Conservation (phyloP, 2,797 vertebrate genomes). For the Chromobotia macracanthus region DNA sequence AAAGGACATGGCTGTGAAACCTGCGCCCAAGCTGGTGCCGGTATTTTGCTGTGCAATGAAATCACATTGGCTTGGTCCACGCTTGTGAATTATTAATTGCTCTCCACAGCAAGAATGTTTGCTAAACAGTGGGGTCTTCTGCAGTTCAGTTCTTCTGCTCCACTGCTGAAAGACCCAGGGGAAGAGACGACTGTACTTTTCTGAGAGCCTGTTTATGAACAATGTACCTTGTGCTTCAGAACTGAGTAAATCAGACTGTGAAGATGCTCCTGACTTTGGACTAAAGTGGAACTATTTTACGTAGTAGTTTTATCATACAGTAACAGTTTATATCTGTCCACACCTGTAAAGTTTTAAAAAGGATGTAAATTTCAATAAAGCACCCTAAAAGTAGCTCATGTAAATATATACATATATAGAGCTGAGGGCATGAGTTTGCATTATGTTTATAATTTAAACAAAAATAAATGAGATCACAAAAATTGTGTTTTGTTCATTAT, state of each 20-base stretch:
- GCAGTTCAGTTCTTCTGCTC: slow-evolving; percentile 85
- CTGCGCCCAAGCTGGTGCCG: slow-evolving; percentile 31
- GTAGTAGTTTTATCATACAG: background rate
- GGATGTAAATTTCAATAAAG: background rate
- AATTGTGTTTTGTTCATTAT: background rate
- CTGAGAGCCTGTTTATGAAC: slow-evolving; percentile 66
- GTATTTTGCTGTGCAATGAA: slow-evolving; percentile 74
- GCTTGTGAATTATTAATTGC: slow-evolving; percentile 84
- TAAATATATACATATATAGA: background rate
- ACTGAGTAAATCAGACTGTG: slow-evolving; percentile 46
- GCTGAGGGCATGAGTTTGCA: background rate
- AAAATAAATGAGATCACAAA: background rate
- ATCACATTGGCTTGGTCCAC: slow-evolving; percentile 77
- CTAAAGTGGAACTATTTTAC: background rate
- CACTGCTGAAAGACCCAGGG: slow-evolving; percentile 77
- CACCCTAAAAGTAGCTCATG: background rate
- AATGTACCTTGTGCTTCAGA: slow-evolving; percentile 69
- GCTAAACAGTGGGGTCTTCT: slow-evolving; percentile 84
- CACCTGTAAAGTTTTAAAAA: background rate
- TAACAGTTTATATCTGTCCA: background rate
- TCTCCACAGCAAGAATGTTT: slow-evolving; percentile 83
- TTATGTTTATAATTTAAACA: background rate
- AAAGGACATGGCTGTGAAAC: slow-evolving; percentile 28
- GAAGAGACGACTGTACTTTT: slow-evolving; percentile 73
- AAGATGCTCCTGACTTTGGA: slow-evolving; percentile 29